Conservation (phyloP, 64 coral and sea anemone species). For the Actinia tenebrosa region DNA sequence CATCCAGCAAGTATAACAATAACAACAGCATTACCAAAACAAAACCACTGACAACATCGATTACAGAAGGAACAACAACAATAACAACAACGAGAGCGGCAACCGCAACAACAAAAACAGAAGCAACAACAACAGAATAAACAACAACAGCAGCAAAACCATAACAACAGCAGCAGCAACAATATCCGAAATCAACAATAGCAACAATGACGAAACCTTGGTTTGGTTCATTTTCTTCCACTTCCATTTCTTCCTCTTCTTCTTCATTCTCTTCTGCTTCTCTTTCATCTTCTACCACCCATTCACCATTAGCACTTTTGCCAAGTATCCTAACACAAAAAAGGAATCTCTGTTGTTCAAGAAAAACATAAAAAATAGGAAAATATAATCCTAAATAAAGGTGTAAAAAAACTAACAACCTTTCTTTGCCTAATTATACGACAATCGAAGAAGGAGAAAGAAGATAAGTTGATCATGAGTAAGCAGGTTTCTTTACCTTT, state of each 20-base stretch:
- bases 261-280: not conserved
- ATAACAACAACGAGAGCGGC: too few species aligned
- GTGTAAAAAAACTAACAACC: too few species aligned
- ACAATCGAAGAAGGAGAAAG: too few species aligned
- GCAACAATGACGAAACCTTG: not conserved
- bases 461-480: too few species aligned
- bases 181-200: not conserved
- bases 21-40: too few species aligned
- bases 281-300: conserved; percentile 55
- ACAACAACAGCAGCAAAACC: not conserved
- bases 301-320: conserved; percentile 53
- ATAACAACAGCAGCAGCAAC: not conserved
- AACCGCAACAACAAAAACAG: not conserved
- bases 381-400: not conserved
- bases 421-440: too few species aligned
- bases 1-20: too few species aligned
- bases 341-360: not conserved
- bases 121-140: not conserved
- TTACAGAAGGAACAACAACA: too few species aligned
- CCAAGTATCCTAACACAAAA: conserved; percentile 64
- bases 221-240: not conserved
- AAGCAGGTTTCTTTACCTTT: conserved; percentile 42
- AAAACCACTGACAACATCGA: too few species aligned
- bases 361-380: too few species aligned
- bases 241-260: conserved; percentile 7